Conservation (phyloP, 2,888 invertebrate genomes). For the Pyrrhopygopsis socrates region DNA sequence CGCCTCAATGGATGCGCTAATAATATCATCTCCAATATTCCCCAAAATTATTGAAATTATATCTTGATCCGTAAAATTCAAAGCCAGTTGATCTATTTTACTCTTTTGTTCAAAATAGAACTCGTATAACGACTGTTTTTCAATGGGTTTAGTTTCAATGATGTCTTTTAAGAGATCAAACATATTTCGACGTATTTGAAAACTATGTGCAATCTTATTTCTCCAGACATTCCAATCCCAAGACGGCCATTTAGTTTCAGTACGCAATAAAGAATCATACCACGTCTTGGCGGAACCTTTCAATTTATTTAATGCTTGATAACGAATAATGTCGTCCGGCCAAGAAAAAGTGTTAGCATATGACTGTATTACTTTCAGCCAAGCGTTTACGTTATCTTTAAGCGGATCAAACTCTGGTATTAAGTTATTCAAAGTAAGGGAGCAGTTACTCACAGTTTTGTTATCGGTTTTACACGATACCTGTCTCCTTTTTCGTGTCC, state of each 20-base stretch:
- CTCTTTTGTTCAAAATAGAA: slow-evolving; percentile 65
- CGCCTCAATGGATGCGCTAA: slow-evolving; percentile 74
- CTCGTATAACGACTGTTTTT: slow-evolving; percentile 77
- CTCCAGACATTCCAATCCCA: slow-evolving; percentile 35
- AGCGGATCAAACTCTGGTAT: slow-evolving; percentile 83
- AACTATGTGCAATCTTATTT: neutral
- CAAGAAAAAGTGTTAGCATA: slow-evolving; percentile 72
- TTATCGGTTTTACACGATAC: neutral
- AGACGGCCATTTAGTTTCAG: slow-evolving; percentile 44
- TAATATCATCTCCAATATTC: slow-evolving; percentile 66
- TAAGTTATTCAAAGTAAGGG: slow-evolving; percentile 30
- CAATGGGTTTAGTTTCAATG: slow-evolving; percentile 54
- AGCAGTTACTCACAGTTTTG: slow-evolving; percentile 29
- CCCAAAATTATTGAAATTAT: slow-evolving; percentile 79
- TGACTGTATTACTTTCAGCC: slow-evolving; percentile 76
- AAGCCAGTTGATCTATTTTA: slow-evolving; percentile 61
- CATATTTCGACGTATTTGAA: neutral
- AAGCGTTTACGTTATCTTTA: slow-evolving; percentile 69
- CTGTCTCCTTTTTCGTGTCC: neutral
- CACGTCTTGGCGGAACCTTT: slow-evolving; percentile 69
- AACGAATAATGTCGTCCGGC: slow-evolving; percentile 56
- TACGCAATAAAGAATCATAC: slow-evolving; percentile 72
- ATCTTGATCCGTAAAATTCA: slow-evolving; percentile 69
- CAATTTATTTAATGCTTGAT: slow-evolving; percentile 64
- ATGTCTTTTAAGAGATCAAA: slow-evolving; percentile 28